A percentile compares a stretch with the other conserved stretches of the same genome.
Conservation (phyloP, 2,113 vertebrate genomes). For the Cromileptes altivelis region DNA sequence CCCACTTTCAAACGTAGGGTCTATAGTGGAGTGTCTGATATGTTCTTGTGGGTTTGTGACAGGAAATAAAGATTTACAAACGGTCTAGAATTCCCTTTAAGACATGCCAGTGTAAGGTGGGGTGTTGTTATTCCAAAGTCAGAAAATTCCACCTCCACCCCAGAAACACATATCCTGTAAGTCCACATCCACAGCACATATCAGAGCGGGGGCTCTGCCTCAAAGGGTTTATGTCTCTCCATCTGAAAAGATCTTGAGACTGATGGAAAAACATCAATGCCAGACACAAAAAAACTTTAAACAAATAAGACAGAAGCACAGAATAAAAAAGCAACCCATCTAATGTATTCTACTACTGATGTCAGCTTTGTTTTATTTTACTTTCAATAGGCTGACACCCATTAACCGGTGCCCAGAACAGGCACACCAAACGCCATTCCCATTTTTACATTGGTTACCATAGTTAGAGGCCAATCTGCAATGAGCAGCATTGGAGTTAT, state of each 20-base stretch:
- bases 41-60: constrained; percentile 69
- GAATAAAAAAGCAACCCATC: neutral
- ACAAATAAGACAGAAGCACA: neutral
- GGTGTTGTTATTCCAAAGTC: constrained; percentile 72
- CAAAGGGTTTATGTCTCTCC: constrained; percentile 4
- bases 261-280: constrained; percentile 11
- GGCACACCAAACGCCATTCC: no score
- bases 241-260: constrained; percentile 11
- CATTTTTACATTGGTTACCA: no score
- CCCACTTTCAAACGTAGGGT: constrained; percentile 56
- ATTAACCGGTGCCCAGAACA: no score
- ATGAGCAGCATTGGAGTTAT: no score
- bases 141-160: constrained; percentile 67
- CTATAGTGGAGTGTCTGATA: constrained; percentile 60
- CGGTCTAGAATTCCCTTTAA: constrained; percentile 59
- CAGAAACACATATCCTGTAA: constrained; percentile 62
- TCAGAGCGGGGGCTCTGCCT: constrained; percentile 32
- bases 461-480: no score
- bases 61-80: constrained; percentile 73
- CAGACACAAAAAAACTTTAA: neutral
- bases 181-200: constrained; percentile 37
- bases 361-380: no score
- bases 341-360: neutral
- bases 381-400: no score
- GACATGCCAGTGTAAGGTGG: constrained; percentile 69